Evolutionary conservation across 30 jellyfish, hydroid and myxozoan genomes (phyloP), one percentile per base, ranked within the genome.

Genomic region (Turritopsis dohrnii): DNA sequence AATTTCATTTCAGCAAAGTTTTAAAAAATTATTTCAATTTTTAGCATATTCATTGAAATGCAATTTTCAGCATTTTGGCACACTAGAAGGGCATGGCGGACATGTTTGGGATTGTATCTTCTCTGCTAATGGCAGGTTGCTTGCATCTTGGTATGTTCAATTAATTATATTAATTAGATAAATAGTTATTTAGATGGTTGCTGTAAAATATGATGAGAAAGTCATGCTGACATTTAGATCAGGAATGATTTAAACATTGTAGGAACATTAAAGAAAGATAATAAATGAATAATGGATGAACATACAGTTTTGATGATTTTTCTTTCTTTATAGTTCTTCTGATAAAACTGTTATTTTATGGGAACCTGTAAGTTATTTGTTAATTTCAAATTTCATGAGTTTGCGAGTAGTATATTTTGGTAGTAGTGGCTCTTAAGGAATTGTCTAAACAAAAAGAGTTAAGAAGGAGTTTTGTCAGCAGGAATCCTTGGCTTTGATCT

Each of bases 101-200:
- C 99, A 84, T 65, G 99, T 94, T 66, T 87, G 87, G 87, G 96
- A 88, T 74, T 94, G 99, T 83, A 88, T 84, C 76, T 94, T 94
- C 53, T 86, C 96, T 20, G 26, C 96, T 24, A 86, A 84, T 77
- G 99, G 99, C 54, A 84, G 88, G 52, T 21, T 86, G 84, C 94
- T 94, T 52, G 99, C 95, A 13, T 88, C 99, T 9, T 94, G 99
- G 99, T 94, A 94, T 16, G 91, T 28, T 3, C 60, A n/a, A n/a
- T n/a, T n/a, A n/a, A n/a, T n/a, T n/a, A n/a, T n/a, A n/a, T n/a
- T n/a, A n/a, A n/a, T n/a, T n/a, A n/a, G n/a, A n/a, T n/a, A n/a
- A n/a, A n/a, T n/a, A n/a, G n/a, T n/a, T n/a, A n/a, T n/a, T n/a
- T n/a, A n/a, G n/a, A n/a, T n/a, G n/a, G n/a, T n/a, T n/a, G n/a